Base-by-base conservation (phyloP, 2,797 vertebrate genomes). In the Phataginus tetradactyla region DNA sequence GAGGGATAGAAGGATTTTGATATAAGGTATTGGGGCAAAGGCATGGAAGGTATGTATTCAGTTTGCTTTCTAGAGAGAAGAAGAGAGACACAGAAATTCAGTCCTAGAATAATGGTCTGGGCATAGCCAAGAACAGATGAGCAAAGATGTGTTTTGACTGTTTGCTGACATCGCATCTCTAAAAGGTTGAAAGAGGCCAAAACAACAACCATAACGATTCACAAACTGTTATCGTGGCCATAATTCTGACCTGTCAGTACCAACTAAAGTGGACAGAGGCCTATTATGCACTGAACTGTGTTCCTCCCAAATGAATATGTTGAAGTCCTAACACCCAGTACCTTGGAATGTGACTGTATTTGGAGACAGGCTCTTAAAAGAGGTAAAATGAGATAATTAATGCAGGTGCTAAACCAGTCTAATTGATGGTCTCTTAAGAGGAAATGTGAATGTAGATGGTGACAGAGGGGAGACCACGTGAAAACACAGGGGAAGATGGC, bases 51-150 rank as follows among this genome's bases (percentile, higher is more conserved):
- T 5, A 1, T 4, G 17, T 27, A 20, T 64, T 55, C 61, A 27
- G 25, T 34, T 29, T 91, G 39, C 39, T 95, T 81, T 86, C 39
- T 83, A 59, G 4, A n/a, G 25, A 87, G 21, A 27, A 84, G 29
- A 42, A 8, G 23, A 88, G 6, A 71, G 71, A 68, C 37, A 69
- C 25, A 6, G 45, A 32, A 92, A 25, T 14, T 72, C 66, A 59
- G 27, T 25, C 32, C 63, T 53, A 32, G 13, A 51, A 75, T 15
- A 39, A 0, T 25, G 11, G 23, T 53, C 45, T 86, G n/a, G 89
- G 7, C 10, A 61, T 57, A n/a, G n/a, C 10, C 39, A 81, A 80
- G 71, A 90, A 12, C 34, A 71, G 64, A 68, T 37, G 15, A 84
- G 6, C 21, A 75, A 39, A 84, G 10, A 83, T 8, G 34, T 87